Percentiles rank a stretch among this genome's conserved stretches.
Evolutionary conservation across 2,888 invertebrate species (phyloP).

Genomic region (Lysandra coridon): DNA sequence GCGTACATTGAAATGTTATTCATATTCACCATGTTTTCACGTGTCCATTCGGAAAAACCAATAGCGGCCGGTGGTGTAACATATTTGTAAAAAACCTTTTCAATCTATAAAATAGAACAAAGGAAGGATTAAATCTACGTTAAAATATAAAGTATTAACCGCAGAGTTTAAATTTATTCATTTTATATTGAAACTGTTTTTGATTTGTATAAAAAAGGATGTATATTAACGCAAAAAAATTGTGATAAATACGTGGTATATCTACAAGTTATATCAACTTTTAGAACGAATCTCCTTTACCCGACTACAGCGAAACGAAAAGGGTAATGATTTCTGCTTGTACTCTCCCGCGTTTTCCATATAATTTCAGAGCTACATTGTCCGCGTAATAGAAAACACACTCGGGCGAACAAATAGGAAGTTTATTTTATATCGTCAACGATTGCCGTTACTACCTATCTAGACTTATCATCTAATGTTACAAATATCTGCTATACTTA

Average conservation of each 20-base stretch:
- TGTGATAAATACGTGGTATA: not conserved
- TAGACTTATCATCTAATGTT: not conserved
- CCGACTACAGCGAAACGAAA: not conserved
- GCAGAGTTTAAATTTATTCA: not conserved
- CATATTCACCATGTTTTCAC: conserved; percentile 24
- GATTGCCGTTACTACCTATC: not conserved
- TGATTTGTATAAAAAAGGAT: not conserved
- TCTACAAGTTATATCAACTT: too few species aligned
- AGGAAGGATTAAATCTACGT: conserved; percentile 10
- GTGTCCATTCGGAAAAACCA: not conserved
- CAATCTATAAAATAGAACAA: not conserved
- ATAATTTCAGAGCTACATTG: not conserved
- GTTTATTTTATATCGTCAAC: not conserved
- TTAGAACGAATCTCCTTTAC: not conserved
- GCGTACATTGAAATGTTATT: conserved; percentile 24
- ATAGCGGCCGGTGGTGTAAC: not conserved
- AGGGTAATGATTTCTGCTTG: not conserved
- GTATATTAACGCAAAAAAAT: not conserved
- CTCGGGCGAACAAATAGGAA: not conserved
- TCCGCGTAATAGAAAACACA: conserved; percentile 7
- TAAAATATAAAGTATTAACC: not conserved
- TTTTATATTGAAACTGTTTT: not conserved
- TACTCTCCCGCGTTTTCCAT: not conserved
- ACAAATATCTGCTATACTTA: too few species aligned
- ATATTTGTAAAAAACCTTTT: conserved; percentile 12